These are phyloP conservation scores for Cryptotermes secundus DNA, from an alignment of 1,140 invertebrate genomes.

Conservation along the genomic window DNA sequence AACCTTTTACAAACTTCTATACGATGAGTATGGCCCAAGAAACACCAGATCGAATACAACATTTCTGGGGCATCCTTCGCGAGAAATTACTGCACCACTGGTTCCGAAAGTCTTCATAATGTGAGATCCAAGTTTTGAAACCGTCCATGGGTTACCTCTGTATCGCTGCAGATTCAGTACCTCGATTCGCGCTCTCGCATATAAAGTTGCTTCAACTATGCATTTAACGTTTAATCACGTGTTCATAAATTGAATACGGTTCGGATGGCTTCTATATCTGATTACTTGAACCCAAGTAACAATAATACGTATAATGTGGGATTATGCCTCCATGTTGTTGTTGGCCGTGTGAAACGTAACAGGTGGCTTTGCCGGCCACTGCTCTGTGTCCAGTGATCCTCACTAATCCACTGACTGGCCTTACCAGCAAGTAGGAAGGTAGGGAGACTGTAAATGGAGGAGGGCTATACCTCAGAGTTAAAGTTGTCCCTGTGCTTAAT, in stretches of 20 bases:
- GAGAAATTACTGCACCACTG: too few relatives aligned
- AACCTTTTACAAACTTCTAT: too few relatives aligned
- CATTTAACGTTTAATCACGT: not conserved
- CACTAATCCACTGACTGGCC: too few relatives aligned
- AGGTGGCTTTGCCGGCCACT: not conserved
- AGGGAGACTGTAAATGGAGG: too few relatives aligned
- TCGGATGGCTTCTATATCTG: not conserved
- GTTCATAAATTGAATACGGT: not conserved
- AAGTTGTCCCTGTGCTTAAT: too few relatives aligned
- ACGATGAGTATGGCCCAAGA: too few relatives aligned
- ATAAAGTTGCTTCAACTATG: not conserved
- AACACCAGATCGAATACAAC: too few relatives aligned
- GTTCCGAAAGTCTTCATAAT: too few relatives aligned
- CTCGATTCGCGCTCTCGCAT: not conserved
- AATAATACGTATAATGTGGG: not conserved
- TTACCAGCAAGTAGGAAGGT: too few relatives aligned
- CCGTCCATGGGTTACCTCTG: not conserved
- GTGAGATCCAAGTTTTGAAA: not conserved
- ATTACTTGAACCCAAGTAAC: constrained; percentile 8
- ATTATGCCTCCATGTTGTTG: not conserved
- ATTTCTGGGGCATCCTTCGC: too few relatives aligned
- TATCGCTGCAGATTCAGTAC: not conserved
- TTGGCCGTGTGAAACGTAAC: not conserved
- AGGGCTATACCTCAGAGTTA: too few relatives aligned
- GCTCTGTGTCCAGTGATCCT: not conserved